Evolutionary conservation across 37 sponge, comb jelly and placozoan genomes (phyloP).

Genomic region (Petrosia ficiformis): DNA sequence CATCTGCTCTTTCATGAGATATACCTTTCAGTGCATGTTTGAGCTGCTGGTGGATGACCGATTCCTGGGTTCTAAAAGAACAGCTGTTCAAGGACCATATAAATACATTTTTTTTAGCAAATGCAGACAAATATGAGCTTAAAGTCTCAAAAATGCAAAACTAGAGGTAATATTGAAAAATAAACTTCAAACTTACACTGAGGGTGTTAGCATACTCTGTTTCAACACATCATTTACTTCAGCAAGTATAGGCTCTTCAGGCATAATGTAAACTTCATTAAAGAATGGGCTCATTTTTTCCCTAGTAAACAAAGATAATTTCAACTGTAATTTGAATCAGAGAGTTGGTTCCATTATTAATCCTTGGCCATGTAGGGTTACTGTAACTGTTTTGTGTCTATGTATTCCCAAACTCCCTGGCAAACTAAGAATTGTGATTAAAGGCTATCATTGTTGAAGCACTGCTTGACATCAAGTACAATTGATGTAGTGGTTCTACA

Average conservation of each 20-base stretch:
- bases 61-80: background rate
- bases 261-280: conserved; percentile 72
- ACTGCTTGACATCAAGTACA: too few relatives aligned
- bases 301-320: conserved; percentile 11
- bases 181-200: background rate
- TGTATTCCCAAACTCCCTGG: too few relatives aligned
- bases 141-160: too few relatives aligned
- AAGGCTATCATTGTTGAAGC: too few relatives aligned
- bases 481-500: too few relatives aligned
- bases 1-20: conserved; percentile 69
- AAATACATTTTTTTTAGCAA: conserved; percentile 2
- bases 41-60: conserved; percentile 12
- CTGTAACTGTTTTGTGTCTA: too few relatives aligned
- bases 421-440: too few relatives aligned
- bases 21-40: conserved; percentile 67
- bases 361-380: too few relatives aligned
- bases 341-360: too few relatives aligned
- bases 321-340: too few relatives aligned
- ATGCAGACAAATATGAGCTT: conserved; percentile 15
- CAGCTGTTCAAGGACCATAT: background rate
- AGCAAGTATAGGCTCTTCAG: conserved; percentile 46
- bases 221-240: conserved; percentile 47
- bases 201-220: background rate
- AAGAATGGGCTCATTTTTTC: conserved; percentile 44
- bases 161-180: background rate